A percentile compares a stretch with the other conserved stretches of the same genome.
phyloP scores from a whole-genome alignment of 2,113 vertebrate genomes.

The Psittacus erithacus region DNA sequence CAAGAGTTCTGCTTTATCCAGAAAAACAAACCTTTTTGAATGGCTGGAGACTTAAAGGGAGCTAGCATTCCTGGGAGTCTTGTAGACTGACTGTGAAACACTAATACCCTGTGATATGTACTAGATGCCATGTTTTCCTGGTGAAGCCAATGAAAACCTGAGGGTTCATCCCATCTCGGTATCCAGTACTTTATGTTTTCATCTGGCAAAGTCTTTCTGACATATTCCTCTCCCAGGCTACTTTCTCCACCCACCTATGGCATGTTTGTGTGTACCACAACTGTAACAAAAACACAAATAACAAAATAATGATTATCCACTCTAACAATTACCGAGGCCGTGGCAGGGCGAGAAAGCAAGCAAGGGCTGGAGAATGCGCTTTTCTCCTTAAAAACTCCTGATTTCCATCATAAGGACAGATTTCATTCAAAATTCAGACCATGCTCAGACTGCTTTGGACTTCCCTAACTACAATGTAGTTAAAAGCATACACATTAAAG shows the following conservation, averaged over 20 bases:
- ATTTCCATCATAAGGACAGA: background rate
- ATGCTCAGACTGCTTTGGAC: background rate
- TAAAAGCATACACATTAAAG: constrained; percentile 40
- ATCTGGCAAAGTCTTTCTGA: background rate
- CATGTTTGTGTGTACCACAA: background rate
- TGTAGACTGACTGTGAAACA: background rate
- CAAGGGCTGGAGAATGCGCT: background rate
- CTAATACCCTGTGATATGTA: background rate
- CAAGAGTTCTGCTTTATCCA: background rate
- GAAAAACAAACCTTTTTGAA: background rate
- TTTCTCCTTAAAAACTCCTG: background rate
- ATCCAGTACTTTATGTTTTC: background rate
- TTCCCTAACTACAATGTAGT: background rate
- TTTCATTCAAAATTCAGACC: constrained; percentile 30
- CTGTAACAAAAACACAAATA: background rate
- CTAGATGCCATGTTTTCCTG: background rate
- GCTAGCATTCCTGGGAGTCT: background rate
- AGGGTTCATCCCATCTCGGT: background rate
- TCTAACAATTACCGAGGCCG: background rate
- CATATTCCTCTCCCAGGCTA: background rate
- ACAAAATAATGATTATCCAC: background rate
- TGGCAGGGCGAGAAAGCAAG: background rate
- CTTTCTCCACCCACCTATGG: background rate
- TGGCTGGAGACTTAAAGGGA: background rate
- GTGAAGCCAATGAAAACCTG: background rate